Evolutionary conservation across 2,797 vertebrate species (phyloP).

Genomic region (Poecilia wingei): DNA sequence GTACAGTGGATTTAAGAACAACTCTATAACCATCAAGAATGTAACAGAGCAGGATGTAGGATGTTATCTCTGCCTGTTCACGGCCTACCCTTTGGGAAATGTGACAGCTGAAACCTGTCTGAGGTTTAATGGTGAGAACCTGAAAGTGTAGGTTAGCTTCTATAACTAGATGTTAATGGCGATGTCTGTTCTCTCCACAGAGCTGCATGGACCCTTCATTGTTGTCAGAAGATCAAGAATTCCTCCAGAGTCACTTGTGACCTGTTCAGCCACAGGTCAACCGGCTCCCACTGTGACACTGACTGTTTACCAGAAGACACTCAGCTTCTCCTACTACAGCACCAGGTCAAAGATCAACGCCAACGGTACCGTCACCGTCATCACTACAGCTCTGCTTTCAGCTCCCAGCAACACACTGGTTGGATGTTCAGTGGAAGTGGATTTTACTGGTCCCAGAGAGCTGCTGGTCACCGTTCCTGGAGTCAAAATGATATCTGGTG

Average conservation of each 20-base stretch:
- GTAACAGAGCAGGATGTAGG: constrained; percentile 40
- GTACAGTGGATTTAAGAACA: constrained; percentile 18
- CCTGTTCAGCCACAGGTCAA: constrained; percentile 55
- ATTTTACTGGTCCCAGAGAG: constrained; percentile 6
- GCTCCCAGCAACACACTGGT: neutral
- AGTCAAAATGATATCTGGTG: neutral
- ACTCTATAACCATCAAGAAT: constrained; percentile 37
- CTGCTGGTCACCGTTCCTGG: constrained; percentile 7
- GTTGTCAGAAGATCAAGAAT: neutral
- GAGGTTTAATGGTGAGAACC: neutral
- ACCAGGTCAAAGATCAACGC: constrained; percentile 10
- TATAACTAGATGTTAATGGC: neutral
- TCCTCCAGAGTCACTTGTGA: constrained; percentile 1
- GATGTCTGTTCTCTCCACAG: neutral
- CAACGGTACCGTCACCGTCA: constrained; percentile 52
- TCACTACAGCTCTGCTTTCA: constrained; percentile 26
- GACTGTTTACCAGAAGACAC: neutral
- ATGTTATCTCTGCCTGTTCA: constrained; percentile 57
- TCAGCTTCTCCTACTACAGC: neutral
- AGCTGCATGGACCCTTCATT: constrained; percentile 7
- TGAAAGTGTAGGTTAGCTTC: neutral
- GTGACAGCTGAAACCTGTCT: constrained; percentile 37
- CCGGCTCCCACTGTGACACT: constrained; percentile 50
- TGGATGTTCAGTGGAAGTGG: constrained; percentile 27
- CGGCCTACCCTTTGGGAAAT: constrained; percentile 26